phyloP scores from a whole-genome alignment of 2,113 vertebrate genomes.

The Pagrus major region DNA sequence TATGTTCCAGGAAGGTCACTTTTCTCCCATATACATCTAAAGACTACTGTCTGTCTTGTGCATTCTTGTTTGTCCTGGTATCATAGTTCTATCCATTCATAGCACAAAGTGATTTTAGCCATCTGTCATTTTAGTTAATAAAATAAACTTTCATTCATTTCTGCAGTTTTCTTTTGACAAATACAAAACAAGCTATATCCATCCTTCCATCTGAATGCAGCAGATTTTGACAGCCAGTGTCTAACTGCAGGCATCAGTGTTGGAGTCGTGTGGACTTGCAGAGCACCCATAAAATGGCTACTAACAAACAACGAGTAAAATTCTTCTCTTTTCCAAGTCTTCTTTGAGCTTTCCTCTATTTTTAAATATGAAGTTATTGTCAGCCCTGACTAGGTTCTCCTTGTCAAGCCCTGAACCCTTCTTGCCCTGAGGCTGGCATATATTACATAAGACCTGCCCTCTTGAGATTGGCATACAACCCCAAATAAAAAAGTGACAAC shows the following conservation, averaged over 20 bases:
- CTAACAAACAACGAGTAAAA: background rate
- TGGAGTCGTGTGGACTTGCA: background rate
- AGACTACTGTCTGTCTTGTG: background rate
- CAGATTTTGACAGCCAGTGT: background rate
- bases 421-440: background rate
- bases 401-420: background rate
- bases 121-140: background rate
- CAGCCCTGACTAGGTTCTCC: background rate
- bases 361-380: background rate
- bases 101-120: background rate
- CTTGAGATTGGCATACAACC: background rate
- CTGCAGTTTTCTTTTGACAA: background rate
- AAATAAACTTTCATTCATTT: background rate
- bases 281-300: background rate
- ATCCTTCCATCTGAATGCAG: background rate
- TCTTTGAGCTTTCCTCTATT: background rate
- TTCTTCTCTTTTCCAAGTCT: background rate
- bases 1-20: background rate
- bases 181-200: background rate
- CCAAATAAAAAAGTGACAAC: background rate
- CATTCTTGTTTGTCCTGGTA: background rate
- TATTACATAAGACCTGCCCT: background rate
- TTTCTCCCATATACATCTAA: background rate
- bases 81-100: background rate
- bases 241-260: background rate